A percentile compares a stretch with the other conserved stretches of the same genome.
Evolutionary conservation across 2,113 vertebrate species (phyloP).

Genomic region (Zapus hudsonius): DNA sequence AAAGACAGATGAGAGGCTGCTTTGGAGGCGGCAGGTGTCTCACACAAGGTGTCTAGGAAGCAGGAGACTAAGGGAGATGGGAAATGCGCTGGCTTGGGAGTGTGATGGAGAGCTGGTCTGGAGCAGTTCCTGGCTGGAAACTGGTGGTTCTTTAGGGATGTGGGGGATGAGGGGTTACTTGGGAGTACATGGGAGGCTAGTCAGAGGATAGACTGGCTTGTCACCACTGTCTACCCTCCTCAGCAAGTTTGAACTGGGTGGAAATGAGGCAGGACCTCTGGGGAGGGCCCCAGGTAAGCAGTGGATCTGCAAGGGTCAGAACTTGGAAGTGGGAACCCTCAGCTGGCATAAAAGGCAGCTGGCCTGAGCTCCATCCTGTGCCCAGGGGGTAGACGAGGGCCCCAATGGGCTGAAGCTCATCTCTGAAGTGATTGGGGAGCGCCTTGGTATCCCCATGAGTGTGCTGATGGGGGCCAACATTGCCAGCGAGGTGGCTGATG

Average conservation of each 20-base stretch:
- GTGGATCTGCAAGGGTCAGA: background rate
- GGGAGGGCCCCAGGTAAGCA: background rate
- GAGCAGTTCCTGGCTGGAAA: background rate
- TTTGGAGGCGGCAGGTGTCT: constrained; percentile 18
- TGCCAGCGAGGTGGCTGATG: constrained; percentile 95
- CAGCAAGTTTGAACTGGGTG: background rate
- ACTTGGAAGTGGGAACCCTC: background rate
- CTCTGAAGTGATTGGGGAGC: constrained; percentile 93
- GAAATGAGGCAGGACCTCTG: background rate
- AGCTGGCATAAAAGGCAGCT: background rate
- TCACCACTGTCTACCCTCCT: background rate
- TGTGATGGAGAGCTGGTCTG: background rate
- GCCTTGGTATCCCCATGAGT: constrained; percentile 91
- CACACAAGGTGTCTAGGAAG: background rate
- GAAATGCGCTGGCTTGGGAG: background rate
- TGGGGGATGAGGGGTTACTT: background rate
- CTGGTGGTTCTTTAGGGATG: background rate
- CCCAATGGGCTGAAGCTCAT: constrained; percentile 96
- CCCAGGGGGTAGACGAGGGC: constrained; percentile 94
- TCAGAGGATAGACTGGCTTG: background rate
- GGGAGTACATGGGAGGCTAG: background rate
- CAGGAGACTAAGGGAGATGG: background rate
- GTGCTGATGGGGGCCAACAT: constrained; percentile 99
- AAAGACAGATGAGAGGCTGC: background rate
- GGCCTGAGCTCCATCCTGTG: constrained; percentile 53